Evolutionary conservation across 1,140 invertebrate genomes (phyloP).

Genomic region (Orchesella cincta): DNA sequence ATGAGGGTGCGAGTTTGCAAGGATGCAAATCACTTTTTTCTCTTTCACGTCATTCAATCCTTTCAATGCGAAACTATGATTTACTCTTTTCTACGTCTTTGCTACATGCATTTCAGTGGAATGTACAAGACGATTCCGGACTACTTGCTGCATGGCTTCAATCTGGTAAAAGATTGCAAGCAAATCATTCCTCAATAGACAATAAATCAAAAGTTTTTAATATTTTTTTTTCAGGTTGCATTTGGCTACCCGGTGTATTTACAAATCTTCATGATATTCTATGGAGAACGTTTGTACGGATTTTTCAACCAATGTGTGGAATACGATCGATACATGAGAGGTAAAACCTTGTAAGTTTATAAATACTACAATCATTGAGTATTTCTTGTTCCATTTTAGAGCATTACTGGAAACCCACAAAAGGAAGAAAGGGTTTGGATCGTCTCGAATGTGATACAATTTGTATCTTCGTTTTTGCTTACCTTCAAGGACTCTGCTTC

Average conservation of each 20-base stretch:
- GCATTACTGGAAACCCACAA: background rate
- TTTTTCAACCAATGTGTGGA: background rate
- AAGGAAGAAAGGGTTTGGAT: background rate
- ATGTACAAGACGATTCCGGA: background rate
- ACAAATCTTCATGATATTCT: background rate
- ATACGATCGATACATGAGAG: background rate
- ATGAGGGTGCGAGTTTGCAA: too few relatives aligned
- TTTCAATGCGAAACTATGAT: background rate
- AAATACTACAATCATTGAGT: too few relatives aligned
- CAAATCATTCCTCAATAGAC: too few relatives aligned
- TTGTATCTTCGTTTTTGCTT: background rate
- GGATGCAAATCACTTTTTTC: background rate
- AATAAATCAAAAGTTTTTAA: too few relatives aligned
- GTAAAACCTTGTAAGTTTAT: too few relatives aligned
- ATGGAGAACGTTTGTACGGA: background rate
- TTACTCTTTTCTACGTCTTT: background rate
- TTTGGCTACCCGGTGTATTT: background rate
- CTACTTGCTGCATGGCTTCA: background rate
- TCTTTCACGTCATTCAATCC: background rate
- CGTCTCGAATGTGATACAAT: background rate
- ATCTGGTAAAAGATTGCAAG: too few relatives aligned
- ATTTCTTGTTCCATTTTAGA: background rate
- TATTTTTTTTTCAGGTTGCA: too few relatives aligned
- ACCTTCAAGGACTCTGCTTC: background rate
- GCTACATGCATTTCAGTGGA: background rate